Evolutionary conservation across 2,113 vertebrate species (phyloP).

Genomic region (Poecilia latipinna): DNA sequence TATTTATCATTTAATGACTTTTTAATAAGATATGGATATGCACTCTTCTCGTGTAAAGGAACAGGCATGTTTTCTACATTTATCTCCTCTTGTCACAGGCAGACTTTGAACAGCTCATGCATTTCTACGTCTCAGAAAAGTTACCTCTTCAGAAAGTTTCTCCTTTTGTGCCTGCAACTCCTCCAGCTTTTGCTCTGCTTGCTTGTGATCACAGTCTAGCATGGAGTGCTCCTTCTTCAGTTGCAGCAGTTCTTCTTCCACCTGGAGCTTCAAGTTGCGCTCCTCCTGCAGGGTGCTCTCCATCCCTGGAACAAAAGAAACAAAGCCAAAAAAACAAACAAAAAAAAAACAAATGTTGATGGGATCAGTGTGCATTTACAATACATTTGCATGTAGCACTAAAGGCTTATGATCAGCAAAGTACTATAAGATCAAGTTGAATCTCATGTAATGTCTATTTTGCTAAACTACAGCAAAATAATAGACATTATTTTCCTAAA

Average conservation of each 20-base stretch:
- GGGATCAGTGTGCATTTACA: too few species aligned
- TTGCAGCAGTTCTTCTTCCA: conserved; percentile 90
- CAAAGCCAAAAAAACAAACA: not conserved
- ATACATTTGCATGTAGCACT: too few species aligned
- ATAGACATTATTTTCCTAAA: not conserved
- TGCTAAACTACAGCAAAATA: too few species aligned
- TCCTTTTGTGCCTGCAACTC: conserved; percentile 88
- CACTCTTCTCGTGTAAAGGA: too few species aligned
- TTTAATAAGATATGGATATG: too few species aligned
- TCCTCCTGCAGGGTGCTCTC: conserved; percentile 92
- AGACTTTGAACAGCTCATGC: not conserved
- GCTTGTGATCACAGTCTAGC: conserved; percentile 93
- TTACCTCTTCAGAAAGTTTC: conserved; percentile 89
- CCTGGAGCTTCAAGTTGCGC: conserved; percentile 86
- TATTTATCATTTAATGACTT: too few species aligned
- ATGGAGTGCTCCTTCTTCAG: conserved; percentile 90
- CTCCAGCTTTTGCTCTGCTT: conserved; percentile 85
- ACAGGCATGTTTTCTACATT: not conserved
- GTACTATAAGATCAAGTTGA: not conserved
- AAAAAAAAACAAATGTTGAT: not conserved
- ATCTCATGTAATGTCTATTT: not conserved
- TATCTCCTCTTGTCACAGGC: not conserved
- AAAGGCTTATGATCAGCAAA: too few species aligned
- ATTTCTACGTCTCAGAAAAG: conserved; percentile 28
- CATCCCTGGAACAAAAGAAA: conserved; percentile 82